phyloP scores from a whole-genome alignment of 2,797 vertebrate genomes.

The Knipowitschia caucasica region DNA sequence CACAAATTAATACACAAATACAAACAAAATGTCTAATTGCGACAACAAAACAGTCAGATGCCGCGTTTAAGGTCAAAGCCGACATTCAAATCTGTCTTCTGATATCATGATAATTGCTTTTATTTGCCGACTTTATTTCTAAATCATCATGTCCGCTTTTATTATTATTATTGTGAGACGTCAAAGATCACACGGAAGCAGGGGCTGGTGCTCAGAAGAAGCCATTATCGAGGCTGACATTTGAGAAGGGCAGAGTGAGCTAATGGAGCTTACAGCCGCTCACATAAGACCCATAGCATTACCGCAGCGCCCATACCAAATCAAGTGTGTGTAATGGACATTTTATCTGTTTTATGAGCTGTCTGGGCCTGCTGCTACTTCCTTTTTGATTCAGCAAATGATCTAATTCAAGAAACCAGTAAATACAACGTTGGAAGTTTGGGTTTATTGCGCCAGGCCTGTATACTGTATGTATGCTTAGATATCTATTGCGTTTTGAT shows the following conservation, averaged over 20 bases:
- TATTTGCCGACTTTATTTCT: not conserved
- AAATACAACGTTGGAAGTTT: constrained; percentile 10
- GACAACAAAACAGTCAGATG: no score
- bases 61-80: no score
- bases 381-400: constrained; percentile 1
- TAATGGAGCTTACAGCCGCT: constrained; percentile 3
- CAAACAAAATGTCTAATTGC: no score
- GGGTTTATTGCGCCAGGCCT: no score
- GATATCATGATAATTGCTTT: not conserved
- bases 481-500: constrained; percentile 13
- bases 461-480: not conserved
- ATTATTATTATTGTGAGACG: not conserved
- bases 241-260: constrained; percentile 7
- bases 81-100: no score
- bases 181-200: constrained; percentile 1
- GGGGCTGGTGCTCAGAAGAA: constrained; percentile 7
- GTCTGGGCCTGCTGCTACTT: constrained; percentile 27
- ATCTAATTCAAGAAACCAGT: constrained; percentile 18
- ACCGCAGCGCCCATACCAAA: constrained; percentile 1
- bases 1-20: no score
- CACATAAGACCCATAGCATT: constrained; percentile 1
- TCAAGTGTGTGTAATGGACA: constrained; percentile 35
- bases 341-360: constrained; percentile 34
- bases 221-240: constrained; percentile 24
- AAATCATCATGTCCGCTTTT: not conserved